A percentile compares a stretch with the other conserved stretches of the same genome.
Conservation (phyloP, 1,140 invertebrate genomes). For the Bombus pyrosoma region DNA sequence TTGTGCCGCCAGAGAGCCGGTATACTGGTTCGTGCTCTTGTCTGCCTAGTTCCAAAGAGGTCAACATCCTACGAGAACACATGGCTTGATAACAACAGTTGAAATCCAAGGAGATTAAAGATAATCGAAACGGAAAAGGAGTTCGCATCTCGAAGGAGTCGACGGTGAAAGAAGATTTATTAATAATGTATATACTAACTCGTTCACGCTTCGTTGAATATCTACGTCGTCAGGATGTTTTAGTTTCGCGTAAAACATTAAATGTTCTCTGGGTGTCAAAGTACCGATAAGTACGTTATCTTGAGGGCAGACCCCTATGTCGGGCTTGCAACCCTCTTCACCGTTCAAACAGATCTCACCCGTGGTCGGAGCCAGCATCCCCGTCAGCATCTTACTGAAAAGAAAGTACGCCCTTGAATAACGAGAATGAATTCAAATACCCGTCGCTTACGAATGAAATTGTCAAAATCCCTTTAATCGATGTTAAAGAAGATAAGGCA, state of each 20-base stretch:
- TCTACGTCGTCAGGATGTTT: conserved; percentile 83
- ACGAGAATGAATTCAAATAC: conserved; percentile 31
- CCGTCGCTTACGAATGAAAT: neutral
- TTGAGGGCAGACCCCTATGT: conserved; percentile 92
- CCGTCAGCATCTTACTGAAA: conserved; percentile 86
- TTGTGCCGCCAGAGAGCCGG: conserved; percentile 86
- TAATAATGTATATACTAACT: conserved; percentile 73
- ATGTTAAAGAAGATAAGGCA: neutral
- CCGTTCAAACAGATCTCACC: conserved; percentile 83
- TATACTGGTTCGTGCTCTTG: conserved; percentile 83
- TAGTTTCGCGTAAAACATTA: conserved; percentile 90
- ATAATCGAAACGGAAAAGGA: neutral
- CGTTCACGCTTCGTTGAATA: conserved; percentile 79
- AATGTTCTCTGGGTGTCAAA: conserved; percentile 91
- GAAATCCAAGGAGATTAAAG: neutral
- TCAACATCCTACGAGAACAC: conserved; percentile 80
- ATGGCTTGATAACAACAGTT: too few species aligned
- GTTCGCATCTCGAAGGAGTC: neutral
- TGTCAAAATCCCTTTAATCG: neutral
- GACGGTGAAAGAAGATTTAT: neutral
- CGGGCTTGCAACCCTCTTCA: conserved; percentile 72
- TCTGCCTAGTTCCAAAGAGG: conserved; percentile 83
- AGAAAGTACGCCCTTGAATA: conserved; percentile 26
- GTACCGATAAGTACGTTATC: conserved; percentile 92
- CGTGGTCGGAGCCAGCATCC: conserved; percentile 84